Evolutionary conservation across 1,140 invertebrate genomes (phyloP), one percentile per base, ranked within the genome.

Genomic region (Sarcophaga peregrina): DNA sequence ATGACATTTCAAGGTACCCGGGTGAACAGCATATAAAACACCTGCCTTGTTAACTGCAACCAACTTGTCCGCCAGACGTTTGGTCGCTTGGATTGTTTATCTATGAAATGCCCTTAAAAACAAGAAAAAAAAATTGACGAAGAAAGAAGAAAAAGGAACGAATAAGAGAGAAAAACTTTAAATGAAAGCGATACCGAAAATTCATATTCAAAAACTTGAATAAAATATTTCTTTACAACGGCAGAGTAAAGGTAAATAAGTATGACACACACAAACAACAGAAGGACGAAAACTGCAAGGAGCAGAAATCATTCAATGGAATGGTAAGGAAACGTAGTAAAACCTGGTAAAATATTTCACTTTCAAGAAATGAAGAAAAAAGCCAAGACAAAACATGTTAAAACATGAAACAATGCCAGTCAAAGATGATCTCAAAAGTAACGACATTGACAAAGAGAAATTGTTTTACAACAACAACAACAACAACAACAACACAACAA

Each of bases 381-480:
- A 68, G 20, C 5, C 62, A 68, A 68, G 62, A 68, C 20, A n/a
- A 68, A 68, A 68, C 17, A 25, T 68, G 17, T 20, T 68, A 20
- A n/a, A 68, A 68, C 25, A 37, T 37, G 25, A 37, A 20, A 68
- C 17, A 68, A 68, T 68, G 62, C 25, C 25, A 37, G 25, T 68
- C 62, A 68, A 68, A 68, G 62, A 68, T 68, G 62, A 68, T 68
- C 62, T 68, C 62, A 20, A 20, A 68, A 68, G 62, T 68, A 68
- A n/a, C n/a, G 62, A 68, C 62, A 78, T 50, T 78, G 75, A 78
- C 75, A 78, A 78, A 52, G 75, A 78, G 75, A 78, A 78, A 78
- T 78, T 78, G 75, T 78, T 52, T 20, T 20, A 78, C 73, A 45
- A 8, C 25, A 45, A 75, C 52, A 54, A 54, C 52, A 54, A 11